A percentile compares a stretch with the other conserved stretches of the same genome.
These are phyloP conservation scores for Sylvia atricapilla DNA, from an alignment of 2,113 vertebrate genomes.

Conservation along the genomic window DNA sequence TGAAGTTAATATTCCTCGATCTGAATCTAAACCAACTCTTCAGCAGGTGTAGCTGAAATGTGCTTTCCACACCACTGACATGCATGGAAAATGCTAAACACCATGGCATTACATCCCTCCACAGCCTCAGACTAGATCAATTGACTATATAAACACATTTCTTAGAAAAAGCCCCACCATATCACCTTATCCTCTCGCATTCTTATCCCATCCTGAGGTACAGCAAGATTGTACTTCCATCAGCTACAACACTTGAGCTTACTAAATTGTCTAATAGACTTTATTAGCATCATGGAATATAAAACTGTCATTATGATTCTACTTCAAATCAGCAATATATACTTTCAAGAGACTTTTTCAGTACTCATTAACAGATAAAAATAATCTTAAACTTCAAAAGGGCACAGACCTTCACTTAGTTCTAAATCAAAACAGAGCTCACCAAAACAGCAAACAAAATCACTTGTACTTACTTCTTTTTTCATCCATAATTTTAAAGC, in stretches of 20 bases:
- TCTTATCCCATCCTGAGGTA: background rate
- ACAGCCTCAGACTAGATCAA: background rate
- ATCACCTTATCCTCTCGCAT: background rate
- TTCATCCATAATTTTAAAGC: slow-evolving; percentile 96
- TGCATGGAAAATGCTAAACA: background rate
- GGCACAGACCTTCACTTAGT: background rate
- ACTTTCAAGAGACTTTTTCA: background rate
- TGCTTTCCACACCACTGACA: background rate
- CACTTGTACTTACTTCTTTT: slow-evolving; percentile 84
- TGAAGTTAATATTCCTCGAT: background rate
- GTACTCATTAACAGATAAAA: background rate
- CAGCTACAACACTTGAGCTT: background rate
- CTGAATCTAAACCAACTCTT: background rate
- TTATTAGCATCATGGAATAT: background rate
- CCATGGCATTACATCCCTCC: background rate
- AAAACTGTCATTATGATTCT: background rate
- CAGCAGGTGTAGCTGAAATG: background rate
- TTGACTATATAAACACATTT: background rate
- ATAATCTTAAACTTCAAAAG: background rate
- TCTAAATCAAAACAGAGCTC: background rate
- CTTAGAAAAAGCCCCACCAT: background rate
- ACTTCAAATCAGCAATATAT: background rate
- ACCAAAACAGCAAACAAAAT: background rate
- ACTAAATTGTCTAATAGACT: background rate
- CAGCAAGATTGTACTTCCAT: background rate